Evolutionary conservation across 2,797 vertebrate genomes (phyloP).

Genomic region (Ptychobarbus kaznakovi): DNA sequence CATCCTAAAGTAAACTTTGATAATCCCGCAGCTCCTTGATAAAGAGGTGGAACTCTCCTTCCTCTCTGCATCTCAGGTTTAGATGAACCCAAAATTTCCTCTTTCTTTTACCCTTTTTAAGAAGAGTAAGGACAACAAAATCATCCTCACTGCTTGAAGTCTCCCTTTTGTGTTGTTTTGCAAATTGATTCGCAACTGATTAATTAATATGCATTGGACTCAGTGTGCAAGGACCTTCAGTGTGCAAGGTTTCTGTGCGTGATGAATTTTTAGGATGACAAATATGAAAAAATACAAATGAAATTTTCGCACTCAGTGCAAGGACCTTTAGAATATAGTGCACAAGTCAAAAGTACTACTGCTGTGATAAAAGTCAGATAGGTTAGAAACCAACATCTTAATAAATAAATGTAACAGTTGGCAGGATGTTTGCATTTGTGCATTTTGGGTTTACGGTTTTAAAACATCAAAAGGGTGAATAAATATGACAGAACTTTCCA

Average conservation of each 20-base stretch:
- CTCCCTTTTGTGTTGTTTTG: background rate
- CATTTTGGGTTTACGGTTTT: background rate
- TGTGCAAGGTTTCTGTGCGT: too few relatives aligned
- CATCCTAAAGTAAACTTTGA: too few relatives aligned
- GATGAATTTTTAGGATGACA: too few relatives aligned
- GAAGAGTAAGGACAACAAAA: background rate
- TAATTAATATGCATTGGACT: background rate
- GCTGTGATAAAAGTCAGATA: background rate
- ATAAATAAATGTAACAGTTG: background rate
- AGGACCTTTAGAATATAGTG: background rate
- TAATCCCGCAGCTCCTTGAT: too few relatives aligned
- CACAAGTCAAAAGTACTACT: background rate
- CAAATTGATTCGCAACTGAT: background rate
- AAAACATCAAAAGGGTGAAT: background rate
- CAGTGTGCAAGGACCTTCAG: too few relatives aligned
- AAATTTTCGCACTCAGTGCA: too few relatives aligned
- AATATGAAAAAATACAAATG: too few relatives aligned
- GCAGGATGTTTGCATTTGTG: background rate
- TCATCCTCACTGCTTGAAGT: background rate
- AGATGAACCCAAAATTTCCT: background rate
- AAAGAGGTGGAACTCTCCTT: background rate
- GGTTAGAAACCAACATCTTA: background rate
- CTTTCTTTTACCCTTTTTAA: background rate
- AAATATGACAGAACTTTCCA: background rate
- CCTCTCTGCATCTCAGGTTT: background rate